Evolutionary conservation across 2,113 vertebrate genomes (phyloP), one percentile per base, ranked within the genome.

Genomic region (Hippocampus barbouri): DNA sequence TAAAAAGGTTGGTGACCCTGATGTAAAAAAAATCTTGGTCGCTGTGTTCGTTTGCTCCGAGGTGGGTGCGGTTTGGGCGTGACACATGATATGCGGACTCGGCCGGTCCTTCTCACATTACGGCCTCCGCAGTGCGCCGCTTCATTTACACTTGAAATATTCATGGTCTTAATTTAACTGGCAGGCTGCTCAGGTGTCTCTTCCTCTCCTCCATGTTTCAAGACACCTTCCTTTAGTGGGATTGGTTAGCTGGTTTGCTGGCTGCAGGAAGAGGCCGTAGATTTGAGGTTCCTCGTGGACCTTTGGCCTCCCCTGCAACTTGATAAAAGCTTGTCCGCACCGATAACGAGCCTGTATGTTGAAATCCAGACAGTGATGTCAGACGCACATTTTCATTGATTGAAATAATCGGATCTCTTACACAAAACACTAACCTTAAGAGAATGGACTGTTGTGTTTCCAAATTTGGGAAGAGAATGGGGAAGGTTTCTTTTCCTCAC

Each of bases 81-180:
- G 88, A 83, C 78, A 91, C 67, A 34, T 41, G 86, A 92, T 79
- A 70, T 47, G 71, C 61, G 60, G 74, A 83, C 74, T 75, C 64
- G 70, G 86, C 84, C 82, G 80, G 72, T 80, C 71, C 78, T 72
- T 82, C 89, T 92, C 88, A 38, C 71, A 68, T 92, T 92, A 88
- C 91, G 77, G 83, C 83, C 85, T 79, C 81, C 21, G 71, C 85
- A 79, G 79, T 78, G 86, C 68, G 78, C 85, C 83, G 86, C 88
- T 90, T 92, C 84, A 85, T 92, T 91, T 92, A 90, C 90, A 89
- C 79, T 21, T 92, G 84, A 91, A 92, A 91, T 90, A 92, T 92
- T 91, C 76, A 92, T 89, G 88, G 79, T 80, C 87, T 76, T 89
- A 88, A 91, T 90, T 91, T 89, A 91, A 90, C 86, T 83, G 79